phyloP scores from a whole-genome alignment of 1,140 invertebrate genomes.

The Rhagoletis zephyria region DNA sequence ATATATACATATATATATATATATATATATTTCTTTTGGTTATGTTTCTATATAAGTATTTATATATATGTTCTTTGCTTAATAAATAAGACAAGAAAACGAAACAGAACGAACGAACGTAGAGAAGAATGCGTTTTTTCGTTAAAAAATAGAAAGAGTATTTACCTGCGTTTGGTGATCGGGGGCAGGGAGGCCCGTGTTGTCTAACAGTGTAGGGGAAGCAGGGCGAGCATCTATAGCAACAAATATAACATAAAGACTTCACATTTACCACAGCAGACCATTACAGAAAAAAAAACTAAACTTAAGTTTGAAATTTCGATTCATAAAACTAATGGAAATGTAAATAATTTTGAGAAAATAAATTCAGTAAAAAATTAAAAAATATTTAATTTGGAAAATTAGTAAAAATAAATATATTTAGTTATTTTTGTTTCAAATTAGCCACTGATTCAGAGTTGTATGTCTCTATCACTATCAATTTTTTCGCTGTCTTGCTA shows the following conservation, averaged over 20 bases:
- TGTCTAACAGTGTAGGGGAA: conserved; percentile 75
- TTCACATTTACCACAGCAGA: conserved; percentile 75
- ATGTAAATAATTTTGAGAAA: neutral
- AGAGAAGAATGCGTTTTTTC: conserved; percentile 57
- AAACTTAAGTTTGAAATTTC: conserved; percentile 30
- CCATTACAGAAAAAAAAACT: conserved; percentile 72
- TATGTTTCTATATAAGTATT: conserved; percentile 56
- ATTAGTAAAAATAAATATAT: conserved; percentile 32
- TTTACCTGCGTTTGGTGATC: conserved; percentile 75
- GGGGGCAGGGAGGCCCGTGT: conserved; percentile 74
- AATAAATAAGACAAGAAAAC: conserved; percentile 63
- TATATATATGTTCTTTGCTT: conserved; percentile 61
- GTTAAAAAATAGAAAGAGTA: conserved; percentile 73
- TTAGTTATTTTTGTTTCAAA: neutral
- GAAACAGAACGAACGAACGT: conserved; percentile 60
- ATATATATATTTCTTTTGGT: conserved; percentile 54
- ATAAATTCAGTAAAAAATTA: neutral
- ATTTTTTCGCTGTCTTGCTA: neutral
- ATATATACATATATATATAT: conserved; percentile 58
- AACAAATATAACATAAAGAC: conserved; percentile 78
- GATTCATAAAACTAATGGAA: neutral
- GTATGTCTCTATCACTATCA: neutral
- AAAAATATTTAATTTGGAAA: neutral
- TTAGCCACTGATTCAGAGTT: neutral
- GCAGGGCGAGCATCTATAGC: conserved; percentile 75